A percentile compares a stretch with the other conserved stretches of the same genome.
These are phyloP conservation scores for Laticauda laticaudata DNA, from an alignment of 2,113 vertebrate species.

Conservation along the genomic window DNA sequence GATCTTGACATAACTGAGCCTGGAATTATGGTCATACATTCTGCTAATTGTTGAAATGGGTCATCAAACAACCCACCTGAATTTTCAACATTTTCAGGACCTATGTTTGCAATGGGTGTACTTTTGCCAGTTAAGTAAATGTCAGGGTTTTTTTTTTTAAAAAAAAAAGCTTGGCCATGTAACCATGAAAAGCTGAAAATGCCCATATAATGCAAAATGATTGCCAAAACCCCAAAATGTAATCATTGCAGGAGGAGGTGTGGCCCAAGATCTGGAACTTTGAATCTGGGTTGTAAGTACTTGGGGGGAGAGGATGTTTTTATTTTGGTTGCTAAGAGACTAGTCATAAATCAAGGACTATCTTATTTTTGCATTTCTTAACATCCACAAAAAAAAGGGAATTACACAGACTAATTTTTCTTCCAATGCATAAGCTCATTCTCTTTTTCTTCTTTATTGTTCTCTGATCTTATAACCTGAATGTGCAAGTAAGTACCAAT, in stretches of 20 bases:
- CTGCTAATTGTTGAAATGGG: background rate
- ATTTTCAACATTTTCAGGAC: background rate
- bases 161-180: too few species aligned
- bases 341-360: too few species aligned
- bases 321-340: too few species aligned
- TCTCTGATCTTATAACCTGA: background rate
- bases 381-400: background rate
- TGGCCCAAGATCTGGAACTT: too few species aligned
- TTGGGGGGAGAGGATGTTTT: too few species aligned
- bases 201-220: too few species aligned
- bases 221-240: too few species aligned
- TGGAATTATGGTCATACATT: background rate
- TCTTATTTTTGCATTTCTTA: background rate
- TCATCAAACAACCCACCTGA: background rate
- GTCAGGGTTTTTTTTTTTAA: background rate
- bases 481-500: background rate
- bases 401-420: background rate
- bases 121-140: background rate
- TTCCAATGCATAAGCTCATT: background rate
- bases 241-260: too few species aligned
- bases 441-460: background rate
- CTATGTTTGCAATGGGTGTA: background rate
- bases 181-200: too few species aligned
- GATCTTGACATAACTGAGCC: background rate
- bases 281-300: too few species aligned